Evolutionary conservation across 2,888 invertebrate genomes (phyloP).

Genomic region (Alentia gelatinosa): DNA sequence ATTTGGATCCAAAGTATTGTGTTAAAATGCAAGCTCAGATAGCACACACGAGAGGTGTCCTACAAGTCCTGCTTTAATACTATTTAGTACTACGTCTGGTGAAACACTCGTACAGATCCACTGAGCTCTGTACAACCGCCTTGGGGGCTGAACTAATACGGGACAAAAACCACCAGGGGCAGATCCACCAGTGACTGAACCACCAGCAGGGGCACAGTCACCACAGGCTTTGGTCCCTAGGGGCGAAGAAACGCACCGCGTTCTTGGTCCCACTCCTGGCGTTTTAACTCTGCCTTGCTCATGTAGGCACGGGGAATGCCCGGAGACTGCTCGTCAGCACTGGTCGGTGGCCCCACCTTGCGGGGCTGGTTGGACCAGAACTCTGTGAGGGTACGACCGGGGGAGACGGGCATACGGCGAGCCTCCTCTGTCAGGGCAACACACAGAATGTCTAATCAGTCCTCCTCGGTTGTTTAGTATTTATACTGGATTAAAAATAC

Average conservation of each 20-base stretch:
- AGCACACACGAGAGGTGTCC: too few species aligned
- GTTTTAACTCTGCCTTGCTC: conserved; percentile 89
- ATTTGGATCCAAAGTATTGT: too few species aligned
- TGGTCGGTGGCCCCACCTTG: not conserved
- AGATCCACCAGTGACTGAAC: not conserved
- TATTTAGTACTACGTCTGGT: too few species aligned
- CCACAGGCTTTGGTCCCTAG: too few species aligned
- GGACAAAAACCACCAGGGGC: not conserved
- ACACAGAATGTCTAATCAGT: not conserved
- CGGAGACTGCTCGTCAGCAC: not conserved
- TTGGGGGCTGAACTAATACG: too few species aligned
- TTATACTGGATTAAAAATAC: too few species aligned
- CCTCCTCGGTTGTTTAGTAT: not conserved
- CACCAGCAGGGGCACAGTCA: too few species aligned
- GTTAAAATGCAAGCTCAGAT: too few species aligned
- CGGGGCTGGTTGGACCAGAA: conserved; percentile 35
- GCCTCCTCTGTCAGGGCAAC: conserved; percentile 6
- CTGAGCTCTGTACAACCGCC: not conserved
- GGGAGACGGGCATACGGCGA: not conserved
- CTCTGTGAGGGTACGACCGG: not conserved
- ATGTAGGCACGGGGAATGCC: conserved; percentile 6
- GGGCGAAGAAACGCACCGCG: conserved; percentile 85
- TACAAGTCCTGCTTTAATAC: too few species aligned
- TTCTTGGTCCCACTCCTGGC: conserved; percentile 95
- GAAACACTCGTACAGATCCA: too few species aligned